phyloP scores from a whole-genome alignment of 1,140 invertebrate genomes.

The Metaphire vulgaris region DNA sequence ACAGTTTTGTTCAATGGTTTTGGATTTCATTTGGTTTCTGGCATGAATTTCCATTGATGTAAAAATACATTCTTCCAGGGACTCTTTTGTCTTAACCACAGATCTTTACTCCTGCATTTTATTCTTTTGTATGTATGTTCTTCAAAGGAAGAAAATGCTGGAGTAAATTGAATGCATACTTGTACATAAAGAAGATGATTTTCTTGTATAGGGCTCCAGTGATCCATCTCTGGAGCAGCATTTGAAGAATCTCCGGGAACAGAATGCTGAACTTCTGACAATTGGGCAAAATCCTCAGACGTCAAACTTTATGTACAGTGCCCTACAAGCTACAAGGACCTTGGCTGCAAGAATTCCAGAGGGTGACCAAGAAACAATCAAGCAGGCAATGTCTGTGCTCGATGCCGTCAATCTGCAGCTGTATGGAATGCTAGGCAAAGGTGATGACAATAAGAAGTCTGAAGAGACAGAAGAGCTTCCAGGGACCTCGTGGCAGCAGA shows the following conservation, averaged over 20 bases:
- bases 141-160: no score
- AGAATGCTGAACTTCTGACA: not conserved
- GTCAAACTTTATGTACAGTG: not conserved
- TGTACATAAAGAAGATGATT: no score
- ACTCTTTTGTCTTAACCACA: no score
- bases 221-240: not conserved
- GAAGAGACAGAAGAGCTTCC: slow-evolving; percentile 2
- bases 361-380: not conserved
- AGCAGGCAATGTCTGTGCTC: not conserved
- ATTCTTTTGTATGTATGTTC: no score
- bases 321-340: not conserved
- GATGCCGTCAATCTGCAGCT: not conserved
- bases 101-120: no score
- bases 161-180: no score
- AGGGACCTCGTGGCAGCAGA: no score
- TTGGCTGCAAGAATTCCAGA: not conserved
- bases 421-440: not conserved
- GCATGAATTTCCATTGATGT: no score
- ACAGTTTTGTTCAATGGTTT: no score
- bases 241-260: not conserved
- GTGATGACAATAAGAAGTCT: not conserved
- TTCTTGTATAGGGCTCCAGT: not conserved
- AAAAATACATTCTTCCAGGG: no score
- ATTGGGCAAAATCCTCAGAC: not conserved
- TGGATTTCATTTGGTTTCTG: no score